Base-by-base conservation (phyloP, 2,113 vertebrate species). In the Caranx melampygus region DNA sequence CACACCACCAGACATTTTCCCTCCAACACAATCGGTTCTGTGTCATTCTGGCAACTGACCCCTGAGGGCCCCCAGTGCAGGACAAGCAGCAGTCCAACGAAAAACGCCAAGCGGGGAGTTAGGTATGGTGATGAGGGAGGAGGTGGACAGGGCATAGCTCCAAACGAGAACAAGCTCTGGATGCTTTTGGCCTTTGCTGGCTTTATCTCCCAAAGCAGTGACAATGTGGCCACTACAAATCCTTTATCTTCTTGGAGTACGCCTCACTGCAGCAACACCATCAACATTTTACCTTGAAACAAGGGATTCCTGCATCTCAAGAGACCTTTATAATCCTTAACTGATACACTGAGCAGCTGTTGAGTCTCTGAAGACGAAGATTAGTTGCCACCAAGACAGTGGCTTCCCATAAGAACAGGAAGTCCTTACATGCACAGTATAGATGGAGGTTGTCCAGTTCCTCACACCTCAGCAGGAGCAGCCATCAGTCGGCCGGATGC, bases 1-100 rank as follows among this genome's bases (percentile, higher is more conserved):
- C 95, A 96, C 72, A 96, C 95, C 31, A 96, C 95, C 82, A 95
- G 85, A 67, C 95, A 96, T 78, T 95, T 95, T 35, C 95, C 95
- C 83, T 96, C 95, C 85, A 96, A 78, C 49, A 95, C 86, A 2
- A 96, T 93, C 1, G 95, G 94, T 79, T 96, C 95, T 0, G 95
- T 96, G 59, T 95, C 93, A 60, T 96, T 96, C 88, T 96, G 95
- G 54, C 91, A 82, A 13, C 37, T 55, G 52, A 92, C 91, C 70
- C 58, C 80, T 1, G 58, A 31, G 6, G 92, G 89, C 35, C 74
- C 83, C 82, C 74, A 12, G 0, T 66, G 73, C 45, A 75, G 6
- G 11, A 94, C 34, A 14, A 94, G 67, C 34, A 92, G 8, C 63
- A 91, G 75, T 72, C 79, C 88, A n/a, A 84, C 5, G 1, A 72